Evolutionary conservation across 2,797 vertebrate species (phyloP).

Genomic region (Pipistrellus pipistrellus): DNA sequence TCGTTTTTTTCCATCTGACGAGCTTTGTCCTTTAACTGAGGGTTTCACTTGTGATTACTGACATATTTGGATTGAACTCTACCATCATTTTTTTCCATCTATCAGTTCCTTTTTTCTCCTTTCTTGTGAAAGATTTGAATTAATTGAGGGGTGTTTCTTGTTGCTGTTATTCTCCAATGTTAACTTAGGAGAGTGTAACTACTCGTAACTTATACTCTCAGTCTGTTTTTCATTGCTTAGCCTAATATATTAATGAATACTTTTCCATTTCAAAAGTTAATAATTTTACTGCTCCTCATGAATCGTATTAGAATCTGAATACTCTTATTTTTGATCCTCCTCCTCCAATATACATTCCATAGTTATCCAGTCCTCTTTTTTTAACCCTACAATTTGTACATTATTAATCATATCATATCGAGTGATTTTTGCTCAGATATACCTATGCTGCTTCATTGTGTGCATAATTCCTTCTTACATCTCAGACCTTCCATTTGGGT

Average conservation of each 20-base stretch:
- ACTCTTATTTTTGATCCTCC: not conserved
- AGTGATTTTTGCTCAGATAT: slow-evolving; percentile 21
- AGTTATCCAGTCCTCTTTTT: not conserved
- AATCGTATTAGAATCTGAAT: not conserved
- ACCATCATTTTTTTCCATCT: not conserved
- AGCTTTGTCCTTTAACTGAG: slow-evolving; percentile 42
- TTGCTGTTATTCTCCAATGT: not conserved
- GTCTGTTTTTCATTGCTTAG: not conserved
- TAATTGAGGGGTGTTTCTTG: not conserved
- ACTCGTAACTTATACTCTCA: not conserved
- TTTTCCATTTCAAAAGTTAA: not conserved
- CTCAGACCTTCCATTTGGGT: slow-evolving; percentile 43
- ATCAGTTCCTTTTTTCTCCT: not conserved
- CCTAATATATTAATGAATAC: not conserved
- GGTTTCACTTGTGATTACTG: not conserved
- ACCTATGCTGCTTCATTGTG: not conserved
- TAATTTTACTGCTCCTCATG: not conserved
- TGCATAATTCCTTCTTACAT: slow-evolving; percentile 23
- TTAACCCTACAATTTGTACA: not conserved
- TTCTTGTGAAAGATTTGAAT: slow-evolving; percentile 27
- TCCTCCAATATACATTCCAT: not conserved
- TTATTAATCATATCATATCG: slow-evolving; percentile 46
- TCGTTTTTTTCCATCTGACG: not conserved
- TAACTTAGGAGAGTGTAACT: not conserved
- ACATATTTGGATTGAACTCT: slow-evolving; percentile 50